Evolutionary conservation across 2,888 invertebrate species (phyloP), one percentile per base, ranked within the genome.

Genomic region (Dichetophora obliterata): DNA sequence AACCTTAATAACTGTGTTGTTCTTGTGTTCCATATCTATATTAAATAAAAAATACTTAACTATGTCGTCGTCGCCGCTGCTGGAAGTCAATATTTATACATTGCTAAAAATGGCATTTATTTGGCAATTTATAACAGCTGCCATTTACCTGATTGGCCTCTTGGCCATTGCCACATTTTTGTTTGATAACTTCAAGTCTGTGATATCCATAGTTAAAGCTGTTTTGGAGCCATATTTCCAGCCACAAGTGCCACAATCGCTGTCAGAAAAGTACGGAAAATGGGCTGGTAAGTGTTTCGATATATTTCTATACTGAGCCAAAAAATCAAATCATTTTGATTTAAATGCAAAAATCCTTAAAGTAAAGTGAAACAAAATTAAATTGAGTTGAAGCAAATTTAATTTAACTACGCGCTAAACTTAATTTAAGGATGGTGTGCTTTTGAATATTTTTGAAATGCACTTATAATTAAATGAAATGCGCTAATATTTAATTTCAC

Each of bases 201-300:
- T 92, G 0, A 82, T 93, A 78, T 91, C 92, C 82, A 89, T 92
- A 75, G 82, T 91, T 61, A 91, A 91, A 82, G 92, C 93, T 3
- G 86, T 93, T 83, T 86, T 95, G 85, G 91, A 92, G 86, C 94
- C 94, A 27, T 93, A 91, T 82, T 92, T 94, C 84, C 90, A 93
- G 80, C 92, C 93, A 0, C 86, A 92, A 74, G 91, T 93, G 84
- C 92, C 92, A 80, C 90, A 91, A 82, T 89, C 91, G 16, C 87
- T 94, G 75, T 85, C 90, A 52, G 92, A 93, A 85, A 93, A 92
- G 86, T 96, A 92, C 87, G 97, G 97, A 83, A 91, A 93, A 79
- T 97, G 97, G 96, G 96, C 96, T 86, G 94, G 96, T 96, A 88
- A 92, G 92, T 90, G 52, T 9, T 27, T 31, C 31, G 5, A 31